Percentiles rank a stretch among this genome's conserved stretches.
These are phyloP conservation scores for Adrianichthys oophorus DNA, from an alignment of 2,797 vertebrate genomes.

Conservation along the genomic window DNA sequence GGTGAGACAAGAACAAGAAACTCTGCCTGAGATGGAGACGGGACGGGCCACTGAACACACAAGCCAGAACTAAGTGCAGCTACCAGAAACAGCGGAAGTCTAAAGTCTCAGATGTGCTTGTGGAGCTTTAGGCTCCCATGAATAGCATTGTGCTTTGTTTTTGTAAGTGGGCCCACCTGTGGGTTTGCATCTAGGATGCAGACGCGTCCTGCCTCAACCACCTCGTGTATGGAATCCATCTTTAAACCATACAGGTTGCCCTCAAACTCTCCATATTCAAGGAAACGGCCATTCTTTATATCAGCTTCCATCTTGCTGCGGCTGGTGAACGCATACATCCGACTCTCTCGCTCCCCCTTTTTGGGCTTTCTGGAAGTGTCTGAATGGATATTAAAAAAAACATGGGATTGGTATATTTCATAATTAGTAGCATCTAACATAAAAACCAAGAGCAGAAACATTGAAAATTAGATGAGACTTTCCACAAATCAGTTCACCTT, in stretches of 20 bases:
- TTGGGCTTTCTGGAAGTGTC: slow-evolving; percentile 90
- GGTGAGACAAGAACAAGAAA: background rate
- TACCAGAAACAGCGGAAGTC: no score
- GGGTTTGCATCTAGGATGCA: slow-evolving; percentile 94
- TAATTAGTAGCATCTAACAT: no score
- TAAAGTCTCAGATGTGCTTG: no score
- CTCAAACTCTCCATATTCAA: slow-evolving; percentile 94
- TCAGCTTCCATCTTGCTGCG: slow-evolving; percentile 91
- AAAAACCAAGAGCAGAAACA: background rate
- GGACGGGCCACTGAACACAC: background rate
- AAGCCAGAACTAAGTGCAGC: no score
- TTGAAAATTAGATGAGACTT: no score
- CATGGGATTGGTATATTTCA: no score
- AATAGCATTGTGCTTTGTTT: no score
- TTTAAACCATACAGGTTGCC: slow-evolving; percentile 92
- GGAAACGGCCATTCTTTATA: slow-evolving; percentile 87
- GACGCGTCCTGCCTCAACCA: slow-evolving; percentile 88
- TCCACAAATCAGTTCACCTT: no score
- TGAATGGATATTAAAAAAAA: slow-evolving; percentile 22
- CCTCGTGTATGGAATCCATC: slow-evolving; percentile 92
- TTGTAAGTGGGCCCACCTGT: slow-evolving; percentile 75
- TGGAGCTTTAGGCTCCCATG: no score
- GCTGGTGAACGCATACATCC: slow-evolving; percentile 90
- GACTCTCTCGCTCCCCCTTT: slow-evolving; percentile 84
- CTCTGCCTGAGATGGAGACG: no score